Percentiles rank a stretch among this genome's conserved stretches.
phyloP scores from a whole-genome alignment of 2,113 vertebrate genomes.

The Terrapene triunguis region DNA sequence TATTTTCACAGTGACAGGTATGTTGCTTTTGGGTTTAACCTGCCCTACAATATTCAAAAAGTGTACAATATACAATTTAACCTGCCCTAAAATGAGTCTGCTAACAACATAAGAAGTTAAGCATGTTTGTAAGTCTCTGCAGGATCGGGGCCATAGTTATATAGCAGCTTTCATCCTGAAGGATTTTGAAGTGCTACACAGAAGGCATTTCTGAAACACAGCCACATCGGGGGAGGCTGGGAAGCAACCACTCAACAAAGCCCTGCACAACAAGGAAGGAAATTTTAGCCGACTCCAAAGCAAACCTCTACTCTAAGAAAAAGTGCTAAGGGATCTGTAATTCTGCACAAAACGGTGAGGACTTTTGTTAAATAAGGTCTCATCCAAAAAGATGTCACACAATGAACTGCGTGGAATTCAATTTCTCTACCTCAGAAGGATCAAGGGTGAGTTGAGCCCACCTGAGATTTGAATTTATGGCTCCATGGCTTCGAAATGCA shows the following conservation, averaged over 20 bases:
- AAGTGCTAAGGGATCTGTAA: background rate
- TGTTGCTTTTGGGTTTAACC: background rate
- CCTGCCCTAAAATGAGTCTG: background rate
- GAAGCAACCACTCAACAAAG: slow-evolving; percentile 19
- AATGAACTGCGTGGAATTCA: slow-evolving; percentile 36
- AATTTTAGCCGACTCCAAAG: background rate
- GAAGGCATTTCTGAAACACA: background rate
- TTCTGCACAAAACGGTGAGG: slow-evolving; percentile 11
- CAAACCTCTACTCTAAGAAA: slow-evolving; percentile 5
- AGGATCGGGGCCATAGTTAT: background rate
- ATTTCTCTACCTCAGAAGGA: slow-evolving; percentile 37
- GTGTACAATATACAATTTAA: background rate
- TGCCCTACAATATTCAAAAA: background rate
- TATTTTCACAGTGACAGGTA: background rate
- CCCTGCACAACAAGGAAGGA: background rate
- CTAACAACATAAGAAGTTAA: background rate
- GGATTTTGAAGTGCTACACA: background rate
- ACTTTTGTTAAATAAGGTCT: slow-evolving; percentile 51
- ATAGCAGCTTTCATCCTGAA: background rate
- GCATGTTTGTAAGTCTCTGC: background rate
- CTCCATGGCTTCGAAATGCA: background rate
- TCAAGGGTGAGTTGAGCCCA: slow-evolving; percentile 28
- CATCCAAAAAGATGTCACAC: slow-evolving; percentile 17
- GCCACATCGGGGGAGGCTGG: background rate
- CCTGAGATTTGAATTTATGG: slow-evolving; percentile 35